Evolutionary conservation across 2,888 invertebrate species (phyloP), one percentile per base, ranked within the genome.

Genomic region (Margaritifera margaritifera): DNA sequence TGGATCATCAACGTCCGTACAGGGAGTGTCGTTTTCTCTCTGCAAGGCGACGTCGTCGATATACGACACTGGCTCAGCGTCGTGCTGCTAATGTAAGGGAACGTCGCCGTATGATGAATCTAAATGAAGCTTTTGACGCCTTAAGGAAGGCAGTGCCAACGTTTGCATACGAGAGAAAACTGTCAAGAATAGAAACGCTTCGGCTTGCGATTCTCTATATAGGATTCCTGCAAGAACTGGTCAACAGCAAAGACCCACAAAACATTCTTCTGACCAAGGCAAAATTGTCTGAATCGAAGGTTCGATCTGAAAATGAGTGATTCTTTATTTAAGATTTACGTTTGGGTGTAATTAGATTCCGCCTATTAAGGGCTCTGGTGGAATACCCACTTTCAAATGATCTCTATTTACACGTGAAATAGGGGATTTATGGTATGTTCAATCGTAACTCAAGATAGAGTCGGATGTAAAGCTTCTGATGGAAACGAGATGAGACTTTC

Each of bases 51-150:
- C 64, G 72, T 52, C 69, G 69, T 53, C 69, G 75, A 58, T 62
- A 61, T 53, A 65, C 75, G 25, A 68, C 75, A 53, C 25, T 66
- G 20, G 75, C 72, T 18, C 77, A 77, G 60, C 65, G 77, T 18
- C 71, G 69, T 50, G 74, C 74, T n/a, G 77, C 77, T 1, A 77
- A 77, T 52, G 53, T 77, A 18, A 50, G 77, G 24, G 77, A 77
- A 61, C 68, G 74, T 25, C 67, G 68, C 1, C 67, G 77, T 18
- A 77, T 77, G 77, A 60, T 70, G 59, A 77, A 70, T 64, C 27
- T 77, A 22, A 77, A 77, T 22, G 77, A 77, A 20, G 74, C 77
- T 55, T 77, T 74, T 27, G 69, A 66, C 61, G 56, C 71, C 4
- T 60, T 77, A 51, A 62, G 74, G 4, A 72, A 74, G 42, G 69